Conservation (phyloP, 2,797 vertebrate genomes). For the Malacoctenus gilli region DNA sequence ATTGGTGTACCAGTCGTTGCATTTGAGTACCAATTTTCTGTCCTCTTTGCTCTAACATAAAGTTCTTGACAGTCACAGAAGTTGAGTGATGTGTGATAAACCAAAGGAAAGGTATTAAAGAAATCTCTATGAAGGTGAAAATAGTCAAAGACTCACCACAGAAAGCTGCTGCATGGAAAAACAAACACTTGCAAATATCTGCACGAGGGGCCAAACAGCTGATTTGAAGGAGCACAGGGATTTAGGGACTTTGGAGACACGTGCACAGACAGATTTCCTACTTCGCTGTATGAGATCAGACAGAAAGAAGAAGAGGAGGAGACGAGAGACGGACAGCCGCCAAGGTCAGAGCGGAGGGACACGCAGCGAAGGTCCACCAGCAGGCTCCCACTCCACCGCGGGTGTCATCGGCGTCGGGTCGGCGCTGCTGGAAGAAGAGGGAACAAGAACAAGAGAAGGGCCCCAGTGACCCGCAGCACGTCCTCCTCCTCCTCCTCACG, state of each 20-base stretch:
- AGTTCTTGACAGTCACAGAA: too few relatives aligned
- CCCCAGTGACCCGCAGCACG: neutral
- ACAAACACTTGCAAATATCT: too few relatives aligned
- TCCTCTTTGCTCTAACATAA: too few relatives aligned
- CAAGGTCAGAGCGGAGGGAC: constrained; percentile 30
- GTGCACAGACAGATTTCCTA: constrained; percentile 63
- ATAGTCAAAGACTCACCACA: neutral
- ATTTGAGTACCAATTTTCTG: too few relatives aligned
- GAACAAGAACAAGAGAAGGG: neutral
- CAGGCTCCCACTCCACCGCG: constrained; percentile 4
- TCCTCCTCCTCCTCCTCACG: neutral
- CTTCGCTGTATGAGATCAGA: constrained; percentile 65
- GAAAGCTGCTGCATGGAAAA: neutral
- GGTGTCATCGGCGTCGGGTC: neutral
- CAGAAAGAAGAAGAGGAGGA: constrained; percentile 35
- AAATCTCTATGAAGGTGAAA: too few relatives aligned
- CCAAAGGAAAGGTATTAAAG: neutral
- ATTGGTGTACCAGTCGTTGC: too few relatives aligned
- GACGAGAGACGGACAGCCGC: constrained; percentile 28
- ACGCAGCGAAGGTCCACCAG: constrained; percentile 12
- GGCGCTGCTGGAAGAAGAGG: constrained; percentile 2
- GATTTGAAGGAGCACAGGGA: constrained; percentile 23
- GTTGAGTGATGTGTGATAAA: too few relatives aligned
- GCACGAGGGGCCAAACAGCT: too few relatives aligned
- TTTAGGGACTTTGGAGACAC: constrained; percentile 68